Conservation (phyloP, 2,888 invertebrate species). For the Calameuta pallipes region DNA sequence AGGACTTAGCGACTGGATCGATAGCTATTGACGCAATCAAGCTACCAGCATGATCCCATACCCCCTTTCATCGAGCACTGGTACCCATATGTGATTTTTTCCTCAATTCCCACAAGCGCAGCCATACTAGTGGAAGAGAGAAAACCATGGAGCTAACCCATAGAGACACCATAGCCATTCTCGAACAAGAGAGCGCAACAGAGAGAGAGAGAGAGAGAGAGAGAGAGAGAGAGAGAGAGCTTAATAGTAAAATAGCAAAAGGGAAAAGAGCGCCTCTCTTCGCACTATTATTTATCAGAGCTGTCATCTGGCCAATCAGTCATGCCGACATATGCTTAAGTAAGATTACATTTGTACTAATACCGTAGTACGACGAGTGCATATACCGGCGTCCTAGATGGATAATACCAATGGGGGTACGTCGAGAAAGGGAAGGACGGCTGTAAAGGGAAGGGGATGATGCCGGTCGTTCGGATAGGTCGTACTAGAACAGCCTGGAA, state of each 20-base stretch:
- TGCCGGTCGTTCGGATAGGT: constrained; percentile 18
- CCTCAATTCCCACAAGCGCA: constrained; percentile 47
- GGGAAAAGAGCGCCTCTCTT: constrained; percentile 5
- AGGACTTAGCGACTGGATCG: constrained; percentile 49
- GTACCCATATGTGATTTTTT: constrained; percentile 57
- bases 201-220: constrained; percentile 23
- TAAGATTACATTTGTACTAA: constrained; percentile 65
- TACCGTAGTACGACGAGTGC: constrained; percentile 33
- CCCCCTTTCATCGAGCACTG: constrained; percentile 29
- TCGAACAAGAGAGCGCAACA: constrained; percentile 20
- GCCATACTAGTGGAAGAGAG: constrained; percentile 11
- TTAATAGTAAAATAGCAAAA: constrained; percentile 11
- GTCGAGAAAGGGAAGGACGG: constrained; percentile 27
- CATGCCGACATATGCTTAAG: constrained; percentile 64
- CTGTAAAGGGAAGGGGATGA: constrained; percentile 27
- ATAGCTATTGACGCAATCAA: constrained; percentile 50
- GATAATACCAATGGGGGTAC: constrained; percentile 20
- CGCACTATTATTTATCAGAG: constrained; percentile 55
- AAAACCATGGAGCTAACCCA: background rate
- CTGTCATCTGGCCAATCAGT: constrained; percentile 60
- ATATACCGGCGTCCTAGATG: constrained; percentile 2
- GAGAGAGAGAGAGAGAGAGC: constrained; percentile 20
- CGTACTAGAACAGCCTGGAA: constrained; percentile 28
- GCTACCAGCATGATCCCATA: constrained; percentile 49
- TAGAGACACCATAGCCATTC: background rate